These are phyloP conservation scores for Yponomeuta malinellus DNA, from an alignment of 2,888 invertebrate genomes.

Conservation along the genomic window DNA sequence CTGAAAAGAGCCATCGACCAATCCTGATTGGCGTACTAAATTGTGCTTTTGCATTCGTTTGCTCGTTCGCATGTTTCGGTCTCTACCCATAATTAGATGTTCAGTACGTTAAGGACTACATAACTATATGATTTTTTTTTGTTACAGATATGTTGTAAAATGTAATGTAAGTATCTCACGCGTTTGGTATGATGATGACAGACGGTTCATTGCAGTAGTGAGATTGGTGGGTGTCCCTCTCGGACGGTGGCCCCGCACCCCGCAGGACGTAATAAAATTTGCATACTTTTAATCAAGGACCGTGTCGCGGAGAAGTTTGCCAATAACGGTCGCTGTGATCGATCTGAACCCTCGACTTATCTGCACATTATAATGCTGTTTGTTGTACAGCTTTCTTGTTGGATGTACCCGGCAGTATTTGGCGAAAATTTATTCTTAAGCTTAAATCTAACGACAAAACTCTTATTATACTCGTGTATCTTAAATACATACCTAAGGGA, in stretches of 20 bases:
- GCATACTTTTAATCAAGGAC: conserved; percentile 78
- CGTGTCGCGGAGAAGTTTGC: conserved; percentile 76
- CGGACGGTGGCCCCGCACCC: conserved; percentile 37
- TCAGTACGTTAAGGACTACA: no score
- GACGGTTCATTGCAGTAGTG: conserved; percentile 22
- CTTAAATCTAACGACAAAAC: background rate
- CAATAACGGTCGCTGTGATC: conserved; percentile 73
- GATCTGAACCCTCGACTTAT: conserved; percentile 59
- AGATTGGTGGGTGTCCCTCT: background rate
- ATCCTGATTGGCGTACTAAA: no score
- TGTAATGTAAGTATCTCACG: background rate
- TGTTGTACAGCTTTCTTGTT: conserved; percentile 28
- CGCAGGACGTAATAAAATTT: conserved; percentile 74
- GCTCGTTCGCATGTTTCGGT: no score
- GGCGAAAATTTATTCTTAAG: background rate
- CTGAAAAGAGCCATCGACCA: no score
- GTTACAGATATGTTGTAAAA: background rate
- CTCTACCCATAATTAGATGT: no score
- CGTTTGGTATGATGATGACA: conserved; percentile 21
- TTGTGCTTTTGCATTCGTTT: no score
- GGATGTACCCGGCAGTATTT: background rate
- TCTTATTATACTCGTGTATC: background rate
- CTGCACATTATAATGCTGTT: conserved; percentile 52
- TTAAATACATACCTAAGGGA: background rate
- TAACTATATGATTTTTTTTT: no score